Conservation (phyloP, 2,888 invertebrate genomes). For the Gnatocerus cornutus region DNA sequence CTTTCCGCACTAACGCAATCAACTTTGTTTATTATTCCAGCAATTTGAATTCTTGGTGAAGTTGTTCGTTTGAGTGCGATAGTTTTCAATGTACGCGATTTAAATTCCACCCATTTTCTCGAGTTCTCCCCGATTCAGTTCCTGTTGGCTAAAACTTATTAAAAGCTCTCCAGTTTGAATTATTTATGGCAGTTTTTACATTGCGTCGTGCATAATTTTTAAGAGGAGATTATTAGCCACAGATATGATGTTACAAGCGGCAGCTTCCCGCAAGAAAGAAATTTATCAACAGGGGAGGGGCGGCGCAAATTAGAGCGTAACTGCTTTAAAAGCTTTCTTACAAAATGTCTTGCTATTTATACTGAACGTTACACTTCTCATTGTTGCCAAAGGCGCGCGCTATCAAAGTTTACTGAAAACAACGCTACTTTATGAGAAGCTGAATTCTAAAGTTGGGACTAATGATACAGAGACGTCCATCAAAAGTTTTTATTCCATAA, state of each 20-base stretch:
- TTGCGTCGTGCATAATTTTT: conserved; percentile 28
- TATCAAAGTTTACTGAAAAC: background rate
- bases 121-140: conserved; percentile 15
- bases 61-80: conserved; percentile 17
- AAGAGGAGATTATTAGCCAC: conserved; percentile 11
- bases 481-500: too few relatives aligned
- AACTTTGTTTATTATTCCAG: conserved; percentile 28
- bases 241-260: conserved; percentile 4
- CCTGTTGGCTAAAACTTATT: conserved; percentile 35
- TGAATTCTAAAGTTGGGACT: too few relatives aligned
- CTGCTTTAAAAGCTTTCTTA: background rate
- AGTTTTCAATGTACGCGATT: conserved; percentile 30
- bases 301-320: conserved; percentile 10
- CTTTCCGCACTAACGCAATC: conserved; percentile 3
- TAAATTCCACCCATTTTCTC: conserved; percentile 31
- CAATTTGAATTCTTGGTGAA: conserved; percentile 21
- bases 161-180: conserved; percentile 22
- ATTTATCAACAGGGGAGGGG: conserved; percentile 5
- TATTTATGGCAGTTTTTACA: conserved; percentile 32
- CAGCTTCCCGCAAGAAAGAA: background rate
- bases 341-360: background rate
- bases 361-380: background rate
- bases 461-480: too few relatives aligned
- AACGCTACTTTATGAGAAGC: too few relatives aligned
- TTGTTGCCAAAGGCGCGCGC: background rate